Base-by-base conservation (phyloP, 92 coral and sea anemone genomes). In the Porites divaricata region DNA sequence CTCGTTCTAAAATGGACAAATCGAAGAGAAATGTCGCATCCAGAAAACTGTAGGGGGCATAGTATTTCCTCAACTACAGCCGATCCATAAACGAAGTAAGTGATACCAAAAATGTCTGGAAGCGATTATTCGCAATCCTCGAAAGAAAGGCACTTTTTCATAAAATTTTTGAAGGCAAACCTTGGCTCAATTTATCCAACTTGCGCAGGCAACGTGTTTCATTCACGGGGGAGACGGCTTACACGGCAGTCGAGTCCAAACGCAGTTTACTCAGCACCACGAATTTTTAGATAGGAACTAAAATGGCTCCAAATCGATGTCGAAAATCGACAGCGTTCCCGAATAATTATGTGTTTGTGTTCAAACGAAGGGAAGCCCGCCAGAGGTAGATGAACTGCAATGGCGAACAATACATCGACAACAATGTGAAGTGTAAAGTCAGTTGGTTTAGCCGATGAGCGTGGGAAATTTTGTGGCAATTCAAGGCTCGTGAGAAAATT, bases 401-500 rank as follows among this genome's bases (percentile, higher is more conserved):
- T 62, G 21, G 72, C 68, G 92, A 78, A 92, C 98, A 92, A 92
- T 94, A 81, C 88, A 49, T 57, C 50, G 78, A 83, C 87, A 81
- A 91, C 92, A 92, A 87, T 87, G 90, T 92, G 84, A 84, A 81
- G 85, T 70, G 80, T 80, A 35, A 77, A 88, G 83, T 89, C 73
- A 78, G 78, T 69, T 83, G 83, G 79, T 80, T 79, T 79, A 79
- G 57, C 83, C 80, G 90, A 92, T 89, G 93, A 95, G 92, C 99
- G 99, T 96, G 99, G 99, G 99, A 96, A 96, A 76, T 71, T 91
- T 91, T 89, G 89, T 83, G 91, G 96, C 97, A 92, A 89, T 95
- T 92, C 77, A 93, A 95, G 93, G 96, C 88, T 77, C 98, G 98
- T 95, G 98, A 95, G 98, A 96, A 96, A 92, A 91, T 87, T 88